Evolutionary conservation across 30 jellyfish, hydroid and myxozoan species (phyloP), one percentile per base, ranked within the genome.

Genomic region (Aurelia aurita): DNA sequence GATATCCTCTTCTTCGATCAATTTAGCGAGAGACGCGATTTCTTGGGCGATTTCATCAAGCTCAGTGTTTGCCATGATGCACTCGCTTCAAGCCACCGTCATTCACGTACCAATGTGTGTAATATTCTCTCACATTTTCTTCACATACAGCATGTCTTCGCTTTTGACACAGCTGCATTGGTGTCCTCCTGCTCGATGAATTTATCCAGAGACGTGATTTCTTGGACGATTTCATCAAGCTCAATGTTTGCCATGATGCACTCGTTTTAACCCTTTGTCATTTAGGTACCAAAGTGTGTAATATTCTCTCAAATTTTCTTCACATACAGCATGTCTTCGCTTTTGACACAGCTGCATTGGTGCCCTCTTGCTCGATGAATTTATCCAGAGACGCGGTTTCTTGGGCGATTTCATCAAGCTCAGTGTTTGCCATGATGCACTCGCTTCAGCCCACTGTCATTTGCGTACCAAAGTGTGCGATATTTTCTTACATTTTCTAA

Each of bases 101-200:
- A 19, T 61, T 67, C 4, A 66, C 53, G 54, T 72, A 80, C 90
- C 90, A 80, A 59, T 23, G 34, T 34, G 71, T 22, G 47, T 57
- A 51, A 47, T 80, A 80, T 10, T 80, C 83, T 31, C 76, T 70
- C 26, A 80, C 27, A 22, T 80, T 80, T 23, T 80, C 90, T 53
- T 63, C 90, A 73, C 90, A 80, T 10, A 65, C 64, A 5, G 90
- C 90, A 31, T 80, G 82, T 58, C 90, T 55, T 47, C 90, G 60
- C 63, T 12, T 65, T 39, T 39, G 16, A 8, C 15, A 39, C 51
- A 39, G 51, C 13, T 39, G 9, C 51, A 0, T 39, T 39, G 7
- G 7, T 39, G 16, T 39, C 51, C 51, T 39, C 9, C 9, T 1
- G 51, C 9, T 39, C 51, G 51, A 5, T n/a, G n/a, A n/a, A n/a